Evolutionary conservation across 2,797 vertebrate genomes (phyloP).

Genomic region (Cottoperca gobio): DNA sequence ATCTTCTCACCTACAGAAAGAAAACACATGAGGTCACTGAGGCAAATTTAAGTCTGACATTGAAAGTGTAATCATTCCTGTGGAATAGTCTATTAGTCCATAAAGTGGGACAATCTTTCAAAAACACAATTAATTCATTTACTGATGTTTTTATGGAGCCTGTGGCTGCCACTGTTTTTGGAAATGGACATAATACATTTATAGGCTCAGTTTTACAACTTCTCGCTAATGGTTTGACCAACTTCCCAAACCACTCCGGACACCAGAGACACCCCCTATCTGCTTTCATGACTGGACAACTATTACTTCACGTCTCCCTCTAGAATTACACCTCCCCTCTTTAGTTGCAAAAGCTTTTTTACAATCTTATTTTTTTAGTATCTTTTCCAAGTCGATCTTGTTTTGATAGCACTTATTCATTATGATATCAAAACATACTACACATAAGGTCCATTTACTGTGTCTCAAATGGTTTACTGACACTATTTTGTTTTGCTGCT

Average conservation of each 20-base stretch:
- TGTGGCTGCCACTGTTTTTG: neutral
- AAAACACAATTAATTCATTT: neutral
- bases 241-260: slow-evolving; percentile 1
- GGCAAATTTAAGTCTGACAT: neutral
- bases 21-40: neutral
- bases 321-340: neutral
- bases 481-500: neutral
- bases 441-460: neutral
- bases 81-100: neutral
- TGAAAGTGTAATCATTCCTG: neutral
- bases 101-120: neutral
- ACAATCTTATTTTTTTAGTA: neutral
- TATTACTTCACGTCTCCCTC: neutral
- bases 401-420: neutral
- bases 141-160: neutral
- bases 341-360: neutral
- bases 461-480: neutral
- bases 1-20: neutral
- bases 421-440: neutral
- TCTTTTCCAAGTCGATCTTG: neutral
- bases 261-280: neutral
- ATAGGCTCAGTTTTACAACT: slow-evolving; percentile 1
- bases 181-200: neutral
- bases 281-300: neutral
- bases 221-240: neutral